Evolutionary conservation across 1,140 invertebrate species (phyloP).

Genomic region (Reticulitermes speratus): DNA sequence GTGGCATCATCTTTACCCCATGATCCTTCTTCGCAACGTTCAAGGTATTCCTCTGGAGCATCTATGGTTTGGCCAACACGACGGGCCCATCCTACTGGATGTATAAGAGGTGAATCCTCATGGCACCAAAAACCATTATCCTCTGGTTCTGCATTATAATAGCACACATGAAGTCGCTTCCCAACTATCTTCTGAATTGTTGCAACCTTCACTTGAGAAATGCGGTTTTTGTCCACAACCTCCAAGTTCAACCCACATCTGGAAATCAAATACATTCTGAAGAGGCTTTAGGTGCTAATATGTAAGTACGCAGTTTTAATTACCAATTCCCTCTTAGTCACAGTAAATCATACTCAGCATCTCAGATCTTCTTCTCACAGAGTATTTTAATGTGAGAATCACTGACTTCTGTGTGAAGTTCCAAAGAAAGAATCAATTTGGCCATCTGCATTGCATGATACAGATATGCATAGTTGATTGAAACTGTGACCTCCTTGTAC

Average conservation of each 20-base stretch:
- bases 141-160: conserved; percentile 55
- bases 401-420: too few relatives aligned
- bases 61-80: conserved; percentile 79
- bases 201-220: conserved; percentile 90
- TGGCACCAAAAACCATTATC: conserved; percentile 87
- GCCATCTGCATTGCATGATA: too few relatives aligned
- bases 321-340: too few relatives aligned
- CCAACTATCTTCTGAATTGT: conserved; percentile 87
- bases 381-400: too few relatives aligned
- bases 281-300: too few relatives aligned
- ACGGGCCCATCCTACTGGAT: conserved; percentile 92
- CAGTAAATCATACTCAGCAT: too few relatives aligned
- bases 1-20: conserved; percentile 70
- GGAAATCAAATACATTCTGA: conserved; percentile 33
- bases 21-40: conserved; percentile 59
- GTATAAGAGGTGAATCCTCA: conserved; percentile 89
- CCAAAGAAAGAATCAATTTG: too few relatives aligned
- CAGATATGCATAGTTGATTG: too few relatives aligned
- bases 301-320: too few relatives aligned
- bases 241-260: conserved; percentile 80
- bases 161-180: conserved; percentile 85
- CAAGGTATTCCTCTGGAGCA: conserved; percentile 73
- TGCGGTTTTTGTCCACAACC: conserved; percentile 93
- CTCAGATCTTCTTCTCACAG: too few relatives aligned
- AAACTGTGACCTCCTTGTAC: too few relatives aligned